Evolutionary conservation across 2,113 vertebrate species (phyloP).

Genomic region (Cryptomyrus ogoouensis): DNA sequence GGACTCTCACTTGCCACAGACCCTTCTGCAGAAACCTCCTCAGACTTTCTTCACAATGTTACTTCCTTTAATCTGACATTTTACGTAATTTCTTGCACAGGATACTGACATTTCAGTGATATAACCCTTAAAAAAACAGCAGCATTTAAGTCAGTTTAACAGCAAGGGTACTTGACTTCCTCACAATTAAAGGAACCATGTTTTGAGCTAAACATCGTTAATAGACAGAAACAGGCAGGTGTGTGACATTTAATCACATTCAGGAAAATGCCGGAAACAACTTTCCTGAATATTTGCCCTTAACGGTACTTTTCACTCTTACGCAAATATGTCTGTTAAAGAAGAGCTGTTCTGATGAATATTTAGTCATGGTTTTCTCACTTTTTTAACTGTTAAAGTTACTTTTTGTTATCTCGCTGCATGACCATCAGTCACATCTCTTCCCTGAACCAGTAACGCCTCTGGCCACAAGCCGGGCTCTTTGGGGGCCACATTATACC

Average conservation of each 20-base stretch:
- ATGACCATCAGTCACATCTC: neutral
- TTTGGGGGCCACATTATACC: neutral
- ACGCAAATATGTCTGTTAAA: too few species aligned
- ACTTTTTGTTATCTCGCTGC: neutral
- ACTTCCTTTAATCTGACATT: neutral
- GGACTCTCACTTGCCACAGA: neutral
- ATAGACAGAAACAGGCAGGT: neutral
- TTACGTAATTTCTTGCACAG: neutral
- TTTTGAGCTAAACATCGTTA: neutral
- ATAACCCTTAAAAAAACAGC: neutral
- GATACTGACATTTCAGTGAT: neutral
- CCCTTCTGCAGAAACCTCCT: neutral
- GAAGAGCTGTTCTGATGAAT: too few species aligned
- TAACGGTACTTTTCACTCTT: too few species aligned
- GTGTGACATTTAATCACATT: neutral
- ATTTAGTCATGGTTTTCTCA: neutral
- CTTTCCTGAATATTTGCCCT: too few species aligned
- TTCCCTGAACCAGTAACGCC: neutral
- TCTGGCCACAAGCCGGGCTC: neutral
- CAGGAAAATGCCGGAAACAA: too few species aligned
- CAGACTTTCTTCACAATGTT: neutral
- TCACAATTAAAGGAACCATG: neutral
- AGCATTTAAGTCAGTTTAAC: neutral
- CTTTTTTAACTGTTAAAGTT: neutral
- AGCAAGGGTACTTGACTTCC: neutral